phyloP scores from a whole-genome alignment of 2,113 vertebrate genomes.

The Clinocottus analis region DNA sequence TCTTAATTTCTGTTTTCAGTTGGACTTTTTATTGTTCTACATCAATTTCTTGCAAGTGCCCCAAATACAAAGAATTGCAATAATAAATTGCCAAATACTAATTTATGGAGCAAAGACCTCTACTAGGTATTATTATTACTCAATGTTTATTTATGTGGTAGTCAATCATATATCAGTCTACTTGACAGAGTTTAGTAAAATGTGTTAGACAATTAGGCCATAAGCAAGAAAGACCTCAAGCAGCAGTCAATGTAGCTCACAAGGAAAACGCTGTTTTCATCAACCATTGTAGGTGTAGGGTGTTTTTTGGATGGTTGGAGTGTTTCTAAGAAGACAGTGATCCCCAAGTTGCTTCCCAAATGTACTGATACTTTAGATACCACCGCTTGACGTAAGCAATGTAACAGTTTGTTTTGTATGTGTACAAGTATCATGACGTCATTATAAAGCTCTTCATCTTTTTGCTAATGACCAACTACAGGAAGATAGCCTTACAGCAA shows the following conservation, averaged over 20 bases:
- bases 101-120: neutral
- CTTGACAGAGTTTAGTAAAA: neutral
- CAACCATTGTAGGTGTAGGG: no score
- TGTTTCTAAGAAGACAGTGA: neutral
- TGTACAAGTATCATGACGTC: neutral
- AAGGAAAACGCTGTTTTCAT: neutral
- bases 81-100: neutral
- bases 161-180: neutral
- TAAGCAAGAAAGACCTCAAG: neutral
- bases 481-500: neutral
- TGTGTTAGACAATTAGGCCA: neutral
- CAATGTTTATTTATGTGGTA: neutral
- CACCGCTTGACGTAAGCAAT: neutral
- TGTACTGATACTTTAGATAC: neutral
- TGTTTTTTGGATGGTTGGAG: neutral
- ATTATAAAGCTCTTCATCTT: neutral
- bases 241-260: neutral
- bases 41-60: neutral
- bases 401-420: neutral
- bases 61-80: neutral
- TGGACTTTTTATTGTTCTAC: neutral
- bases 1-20: neutral
- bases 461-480: neutral
- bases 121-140: neutral
- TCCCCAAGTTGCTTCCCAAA: neutral